Base-by-base conservation (phyloP, 2,113 vertebrate species). In the Stigmatopora nigra region DNA sequence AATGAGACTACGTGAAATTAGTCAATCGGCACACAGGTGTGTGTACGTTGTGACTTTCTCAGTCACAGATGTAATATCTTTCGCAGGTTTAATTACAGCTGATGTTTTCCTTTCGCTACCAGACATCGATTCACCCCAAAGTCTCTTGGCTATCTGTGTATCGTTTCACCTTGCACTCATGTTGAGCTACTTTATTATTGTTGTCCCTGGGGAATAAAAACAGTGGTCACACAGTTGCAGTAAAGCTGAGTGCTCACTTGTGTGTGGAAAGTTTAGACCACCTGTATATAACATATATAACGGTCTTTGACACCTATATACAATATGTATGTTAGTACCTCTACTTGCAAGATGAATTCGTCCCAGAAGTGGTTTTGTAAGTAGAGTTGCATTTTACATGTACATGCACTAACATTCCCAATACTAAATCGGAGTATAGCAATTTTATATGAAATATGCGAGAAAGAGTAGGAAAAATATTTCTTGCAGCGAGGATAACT, bases 1-100 rank as follows among this genome's bases (percentile, higher is more conserved):
- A 70, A 84, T 66, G 44, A 74, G 47, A 64, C 68, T 82, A 78
- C 57, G 79, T 82, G 63, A 79, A 75, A 78, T 71, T 65, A 77
- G 38, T 12, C 63, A 52, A 17, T 61, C 38, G 7, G 38, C 38
- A 41, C 38, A 10, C 4, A 10, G 7, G 9, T 41, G 38, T 10
- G 9, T 41, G 38, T 10, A 41, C 38, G 38, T 71, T 75, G 61
- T 73, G 75, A 65, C 77, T 22, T 22, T 22, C 13, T 41, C 5
- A 77, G 64, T 58, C 68, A n/a, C 71, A 76, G 61, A 67, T 74
- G 47, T 22, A 65, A 70, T 31, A 57, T 57, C 61, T 63, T 65
- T 44, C 69, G 53, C 53, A 61, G 63, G 60, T 65, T 67, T 73
- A 71, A 78, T 82, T 69, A 61, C 63, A 69, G 52, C 65, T 46